These are phyloP conservation scores for Austrofundulus limnaeus DNA, from an alignment of 2,113 vertebrate species.

Conservation along the genomic window DNA sequence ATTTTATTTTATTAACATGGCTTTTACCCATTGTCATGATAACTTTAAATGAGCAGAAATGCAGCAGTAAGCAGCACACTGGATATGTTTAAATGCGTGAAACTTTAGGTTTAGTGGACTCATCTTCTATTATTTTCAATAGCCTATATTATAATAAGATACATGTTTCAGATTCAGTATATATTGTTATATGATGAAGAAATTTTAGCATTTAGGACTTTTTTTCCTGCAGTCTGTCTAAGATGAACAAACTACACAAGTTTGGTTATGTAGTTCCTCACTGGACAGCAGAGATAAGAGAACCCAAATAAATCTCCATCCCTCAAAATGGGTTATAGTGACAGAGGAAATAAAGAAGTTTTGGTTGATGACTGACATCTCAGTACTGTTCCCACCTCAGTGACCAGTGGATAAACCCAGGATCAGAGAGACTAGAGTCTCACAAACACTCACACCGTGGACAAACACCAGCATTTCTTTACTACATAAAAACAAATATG, in stretches of 20 bases:
- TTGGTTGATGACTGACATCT: conserved; percentile 80
- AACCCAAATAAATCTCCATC: conserved; percentile 78
- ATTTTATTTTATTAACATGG: not conserved
- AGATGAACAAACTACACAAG: conserved; percentile 67
- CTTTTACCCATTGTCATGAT: not conserved
- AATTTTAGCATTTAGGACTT: conserved; percentile 52
- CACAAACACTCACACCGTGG: conserved; percentile 6
- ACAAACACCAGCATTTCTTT: conserved; percentile 3
- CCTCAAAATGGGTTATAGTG: conserved; percentile 79
- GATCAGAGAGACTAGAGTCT: conserved; percentile 70
- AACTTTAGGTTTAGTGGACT: not conserved
- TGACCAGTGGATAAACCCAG: conserved; percentile 69
- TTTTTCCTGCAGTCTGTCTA: conserved; percentile 52
- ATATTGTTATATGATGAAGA: conserved; percentile 37
- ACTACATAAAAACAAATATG: not conserved
- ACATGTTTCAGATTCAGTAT: conserved; percentile 57
- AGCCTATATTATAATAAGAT: conserved; percentile 43
- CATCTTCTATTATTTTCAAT: not conserved
- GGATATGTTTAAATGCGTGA: not conserved
- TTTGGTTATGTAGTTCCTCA: conserved; percentile 81
- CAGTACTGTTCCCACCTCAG: conserved; percentile 66
- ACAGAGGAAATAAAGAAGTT: conserved; percentile 80
- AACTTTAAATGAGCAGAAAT: not conserved
- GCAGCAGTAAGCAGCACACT: not conserved
- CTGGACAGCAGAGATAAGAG: conserved; percentile 80